Percentiles rank a stretch among this genome's conserved stretches.
Conservation (phyloP, 2,797 vertebrate species). For the Pseudomugil gertrudae region DNA sequence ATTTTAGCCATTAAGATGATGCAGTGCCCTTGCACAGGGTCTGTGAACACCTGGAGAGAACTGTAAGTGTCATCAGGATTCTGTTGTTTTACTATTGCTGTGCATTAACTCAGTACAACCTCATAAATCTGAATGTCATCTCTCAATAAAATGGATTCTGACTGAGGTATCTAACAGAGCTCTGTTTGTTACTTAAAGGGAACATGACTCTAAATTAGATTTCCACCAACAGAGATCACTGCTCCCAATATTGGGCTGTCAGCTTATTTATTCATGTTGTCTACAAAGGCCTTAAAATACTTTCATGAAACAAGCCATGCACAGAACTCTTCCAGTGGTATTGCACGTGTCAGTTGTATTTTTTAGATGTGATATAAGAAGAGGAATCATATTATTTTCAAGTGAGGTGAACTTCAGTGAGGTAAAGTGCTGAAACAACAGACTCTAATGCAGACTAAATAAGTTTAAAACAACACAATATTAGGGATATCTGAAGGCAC, state of each 20-base stretch:
- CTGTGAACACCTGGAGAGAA: slow-evolving; percentile 57
- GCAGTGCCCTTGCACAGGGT: slow-evolving; percentile 35
- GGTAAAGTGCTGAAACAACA: too few relatives aligned
- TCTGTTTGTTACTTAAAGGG: slow-evolving; percentile 36
- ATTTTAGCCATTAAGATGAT: slow-evolving; percentile 49
- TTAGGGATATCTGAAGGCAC: too few relatives aligned
- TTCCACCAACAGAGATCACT: slow-evolving; percentile 6
- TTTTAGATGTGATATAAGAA: slow-evolving; percentile 9
- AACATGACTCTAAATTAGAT: slow-evolving; percentile 40
- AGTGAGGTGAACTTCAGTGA: too few relatives aligned
- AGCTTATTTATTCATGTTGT: slow-evolving; percentile 30
- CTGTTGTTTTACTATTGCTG: slow-evolving; percentile 49
- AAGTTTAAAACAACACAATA: too few relatives aligned
- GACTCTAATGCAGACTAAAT: too few relatives aligned
- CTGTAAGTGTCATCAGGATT: slow-evolving; percentile 54
- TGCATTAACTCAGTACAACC: slow-evolving; percentile 42
- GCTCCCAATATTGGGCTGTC: slow-evolving; percentile 11
- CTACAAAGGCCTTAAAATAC: slow-evolving; percentile 20
- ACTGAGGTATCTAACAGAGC: slow-evolving; percentile 33
- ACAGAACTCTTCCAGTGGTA: slow-evolving; percentile 27
- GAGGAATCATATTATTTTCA: not conserved
- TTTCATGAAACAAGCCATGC: slow-evolving; percentile 26
- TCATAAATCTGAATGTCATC: slow-evolving; percentile 57
- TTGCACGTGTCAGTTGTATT: slow-evolving; percentile 26
- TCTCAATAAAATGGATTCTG: slow-evolving; percentile 44